phyloP scores from a whole-genome alignment of 1,140 invertebrate species.

The Probaryconus sp. region DNA sequence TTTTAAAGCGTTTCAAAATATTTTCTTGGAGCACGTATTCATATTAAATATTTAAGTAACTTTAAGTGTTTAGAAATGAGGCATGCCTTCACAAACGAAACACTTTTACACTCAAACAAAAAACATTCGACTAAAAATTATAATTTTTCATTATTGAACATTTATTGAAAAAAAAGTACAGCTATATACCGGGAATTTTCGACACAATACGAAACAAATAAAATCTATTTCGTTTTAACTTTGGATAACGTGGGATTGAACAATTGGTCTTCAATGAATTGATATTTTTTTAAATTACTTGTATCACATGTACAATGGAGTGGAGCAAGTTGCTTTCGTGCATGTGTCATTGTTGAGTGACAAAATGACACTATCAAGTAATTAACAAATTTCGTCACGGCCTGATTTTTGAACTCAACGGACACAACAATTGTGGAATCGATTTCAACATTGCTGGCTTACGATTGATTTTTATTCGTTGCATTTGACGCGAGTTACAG shows the following conservation, averaged over 20 bases:
- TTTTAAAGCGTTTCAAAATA: no score
- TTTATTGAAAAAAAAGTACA: no score
- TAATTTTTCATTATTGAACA: no score
- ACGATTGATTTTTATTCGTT: conserved; percentile 48
- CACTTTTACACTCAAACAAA: no score
- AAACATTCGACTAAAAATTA: no score
- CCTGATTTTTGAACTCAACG: conserved; percentile 40
- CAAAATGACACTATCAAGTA: conserved; percentile 37
- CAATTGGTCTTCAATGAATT: conserved; percentile 1
- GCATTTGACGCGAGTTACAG: conserved; percentile 35
- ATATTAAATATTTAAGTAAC: no score
- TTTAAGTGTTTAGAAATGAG: no score
- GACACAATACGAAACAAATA: conserved; percentile 1
- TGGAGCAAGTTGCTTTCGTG: conserved; percentile 12
- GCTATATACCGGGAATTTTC: no score
- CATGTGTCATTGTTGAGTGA: conserved; percentile 32
- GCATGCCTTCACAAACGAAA: no score
- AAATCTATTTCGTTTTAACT: conserved; percentile 2
- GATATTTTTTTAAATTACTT: conserved; percentile 46
- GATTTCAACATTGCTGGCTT: conserved; percentile 36
- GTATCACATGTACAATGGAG: conserved; percentile 33
- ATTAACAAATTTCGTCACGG: conserved; percentile 37
- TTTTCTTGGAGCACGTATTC: no score
- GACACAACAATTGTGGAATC: conserved; percentile 47
- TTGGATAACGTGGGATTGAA: conserved; percentile 30